Percentiles rank a stretch among this genome's conserved stretches.
phyloP scores from a whole-genome alignment of 2,888 invertebrate species.

The Drosophila lutescens region DNA sequence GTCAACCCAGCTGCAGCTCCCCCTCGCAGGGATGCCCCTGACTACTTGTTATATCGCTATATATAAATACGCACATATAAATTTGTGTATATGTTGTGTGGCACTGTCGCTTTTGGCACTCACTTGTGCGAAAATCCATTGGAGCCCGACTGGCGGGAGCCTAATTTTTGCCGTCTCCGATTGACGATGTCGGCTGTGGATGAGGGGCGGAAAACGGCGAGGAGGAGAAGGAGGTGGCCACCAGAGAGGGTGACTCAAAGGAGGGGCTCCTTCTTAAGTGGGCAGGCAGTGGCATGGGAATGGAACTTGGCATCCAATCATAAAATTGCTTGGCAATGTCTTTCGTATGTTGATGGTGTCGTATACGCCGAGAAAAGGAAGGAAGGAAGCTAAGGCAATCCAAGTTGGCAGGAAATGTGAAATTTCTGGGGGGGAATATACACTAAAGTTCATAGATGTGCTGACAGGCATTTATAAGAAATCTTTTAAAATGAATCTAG shows the following conservation, averaged over 20 bases:
- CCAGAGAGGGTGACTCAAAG: constrained; percentile 18
- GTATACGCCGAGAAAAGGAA: constrained; percentile 20
- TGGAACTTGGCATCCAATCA: constrained; percentile 66
- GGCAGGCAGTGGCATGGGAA: constrained; percentile 28
- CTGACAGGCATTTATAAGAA: neutral
- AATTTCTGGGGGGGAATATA: constrained; percentile 33
- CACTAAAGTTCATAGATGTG: constrained; percentile 10
- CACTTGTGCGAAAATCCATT: constrained; percentile 77
- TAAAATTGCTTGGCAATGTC: constrained; percentile 67
- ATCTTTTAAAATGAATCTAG: constrained; percentile 1
- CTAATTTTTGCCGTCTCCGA: constrained; percentile 73
- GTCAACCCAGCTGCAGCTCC: constrained; percentile 42
- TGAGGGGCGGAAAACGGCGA: constrained; percentile 3
- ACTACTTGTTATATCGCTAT: constrained; percentile 44
- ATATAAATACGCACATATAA: constrained; percentile 20
- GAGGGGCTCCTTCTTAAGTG: constrained; percentile 43
- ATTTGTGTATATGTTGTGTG: constrained; percentile 27
- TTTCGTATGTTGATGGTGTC: constrained; percentile 47
- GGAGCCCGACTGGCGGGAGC: constrained; percentile 87
- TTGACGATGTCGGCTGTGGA: constrained; percentile 24
- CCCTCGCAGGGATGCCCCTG: constrained; percentile 58
- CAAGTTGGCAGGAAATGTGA: constrained; percentile 45
- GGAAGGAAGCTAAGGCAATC: constrained; percentile 43
- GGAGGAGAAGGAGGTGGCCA: constrained; percentile 9
- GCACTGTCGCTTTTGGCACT: constrained; percentile 75